Base-by-base conservation (phyloP, 1,140 invertebrate species). In the Cotesia vestalis region DNA sequence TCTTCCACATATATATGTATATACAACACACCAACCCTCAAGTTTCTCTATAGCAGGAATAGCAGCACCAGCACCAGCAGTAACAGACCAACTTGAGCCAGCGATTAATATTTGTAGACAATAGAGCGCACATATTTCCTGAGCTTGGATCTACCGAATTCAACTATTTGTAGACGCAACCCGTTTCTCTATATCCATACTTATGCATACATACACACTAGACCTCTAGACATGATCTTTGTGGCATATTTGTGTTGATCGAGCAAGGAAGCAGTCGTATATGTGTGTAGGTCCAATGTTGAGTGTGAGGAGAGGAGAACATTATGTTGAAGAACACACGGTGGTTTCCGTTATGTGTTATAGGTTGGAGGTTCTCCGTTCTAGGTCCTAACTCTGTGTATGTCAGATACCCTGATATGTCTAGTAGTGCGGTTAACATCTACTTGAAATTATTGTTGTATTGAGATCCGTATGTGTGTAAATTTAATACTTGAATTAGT, bases 41-140 rank as follows among this genome's bases (percentile, higher is more conserved):
- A 59, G 52, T 68, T 36, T 68, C 35, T 57, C 11, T 35, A 12
- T 20, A n/a, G n/a, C 73, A 69, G 77, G 40, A 46, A 40, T 20
- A n/a, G n/a, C 73, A 69, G 77, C 4, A 46, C 2, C 38, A 40
- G 40, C 40, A 27, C 27, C 27, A 46, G 40, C 40, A 46, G 40
- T 11, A 46, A 46, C 40, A 46, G 40, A 46, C 40, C 40, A 79
- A 76, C 77, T 79, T 53, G 8, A 75, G 66, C 75, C 72, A 72
- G 66, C 79, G 79, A 80, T 80, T 79, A 80, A 80, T 80, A 80
- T 77, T 80, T 79, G 78, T 74, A 75, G 77, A 80, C 79, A 80
- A 80, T 80, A 72, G 78, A 70, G 67, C 70, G 73, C 73, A 72
- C 78, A 78, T 77, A 78, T 79, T 78, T 79, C 78, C 75, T 55